Evolutionary conservation across 1,140 invertebrate species (phyloP).

Genomic region (Ylistrum balloti): DNA sequence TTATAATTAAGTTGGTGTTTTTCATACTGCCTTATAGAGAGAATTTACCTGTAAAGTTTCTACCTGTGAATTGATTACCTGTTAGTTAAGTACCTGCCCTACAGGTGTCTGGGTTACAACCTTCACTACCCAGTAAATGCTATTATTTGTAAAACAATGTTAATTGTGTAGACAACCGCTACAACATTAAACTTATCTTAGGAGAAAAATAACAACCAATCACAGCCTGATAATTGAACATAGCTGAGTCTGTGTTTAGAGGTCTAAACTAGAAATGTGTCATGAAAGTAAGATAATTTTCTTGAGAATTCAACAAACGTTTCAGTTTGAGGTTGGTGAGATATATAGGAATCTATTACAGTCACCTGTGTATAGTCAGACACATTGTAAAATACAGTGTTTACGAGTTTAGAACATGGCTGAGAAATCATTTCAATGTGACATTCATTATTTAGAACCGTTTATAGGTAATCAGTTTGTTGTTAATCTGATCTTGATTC

Average conservation of each 20-base stretch:
- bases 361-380: not conserved
- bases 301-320: not conserved
- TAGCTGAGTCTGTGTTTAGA: too few relatives aligned
- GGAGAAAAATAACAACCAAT: not conserved
- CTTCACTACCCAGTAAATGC: too few relatives aligned
- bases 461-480: not conserved
- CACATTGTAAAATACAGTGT: not conserved
- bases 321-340: not conserved
- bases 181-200: not conserved
- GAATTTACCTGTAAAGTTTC: too few relatives aligned
- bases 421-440: not conserved
- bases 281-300: constrained; percentile 17
- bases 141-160: too few relatives aligned
- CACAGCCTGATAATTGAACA: not conserved
- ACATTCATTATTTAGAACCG: not conserved
- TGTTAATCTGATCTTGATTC: not conserved
- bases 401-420: constrained; percentile 15
- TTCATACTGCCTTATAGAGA: too few relatives aligned
- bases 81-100: too few relatives aligned
- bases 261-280: not conserved
- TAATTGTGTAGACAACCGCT: too few relatives aligned
- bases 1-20: too few relatives aligned
- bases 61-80: too few relatives aligned
- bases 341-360: not conserved
- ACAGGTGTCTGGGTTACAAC: too few relatives aligned